Evolutionary conservation across 2,113 vertebrate genomes (phyloP), one percentile per base, ranked within the genome.

Genomic region (Delphinus delphis): DNA sequence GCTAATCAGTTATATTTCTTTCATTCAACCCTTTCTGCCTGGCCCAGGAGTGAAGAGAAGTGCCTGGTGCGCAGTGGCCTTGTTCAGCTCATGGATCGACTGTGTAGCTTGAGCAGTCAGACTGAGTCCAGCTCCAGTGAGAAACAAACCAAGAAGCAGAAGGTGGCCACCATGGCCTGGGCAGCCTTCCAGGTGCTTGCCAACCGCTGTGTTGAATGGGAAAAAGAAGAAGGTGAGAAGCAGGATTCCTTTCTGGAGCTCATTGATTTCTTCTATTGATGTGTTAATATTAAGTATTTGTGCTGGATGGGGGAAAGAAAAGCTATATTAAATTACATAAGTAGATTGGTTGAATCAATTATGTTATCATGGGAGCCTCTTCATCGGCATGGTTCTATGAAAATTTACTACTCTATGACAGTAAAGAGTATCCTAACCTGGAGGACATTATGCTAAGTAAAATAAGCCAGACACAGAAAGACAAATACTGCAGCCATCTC

Each of bases 121-220:
- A 98, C 99, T 0, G 99, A 99, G 95, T 99, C 99, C 97, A 99
- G 99, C 98, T 99, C 99, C 1, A 99, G 98, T 67, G 99, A 99
- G 98, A 99, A 99, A 41, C 99, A 99, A 95, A 99, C 99, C 47
- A 99, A 99, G 98, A 99, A 99, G 80, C 99, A 99, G 98, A 99
- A 99, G 95, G 99, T 99, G 95, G 99, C 99, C 93, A 99, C 99
- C 58, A 99, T 99, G 99, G 99, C 99, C 80, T 99, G 99, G 99
- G 99, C 99, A 36, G 99, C 99, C 81, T 99, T 99, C 98, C 99
- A 99, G 98, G 99, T 99, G 98, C 98, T 99, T 21, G 99, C 99
- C 97, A 99, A 99, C 94, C 99, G 99, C 89, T 99, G 99, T 90
- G 99, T 99, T 0, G 99, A 99, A 94, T 99, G 99, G 99, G 99